Percentiles rank a stretch among this genome's conserved stretches.
Conservation (phyloP, 2,888 invertebrate genomes). For the Lamproptera curius region DNA sequence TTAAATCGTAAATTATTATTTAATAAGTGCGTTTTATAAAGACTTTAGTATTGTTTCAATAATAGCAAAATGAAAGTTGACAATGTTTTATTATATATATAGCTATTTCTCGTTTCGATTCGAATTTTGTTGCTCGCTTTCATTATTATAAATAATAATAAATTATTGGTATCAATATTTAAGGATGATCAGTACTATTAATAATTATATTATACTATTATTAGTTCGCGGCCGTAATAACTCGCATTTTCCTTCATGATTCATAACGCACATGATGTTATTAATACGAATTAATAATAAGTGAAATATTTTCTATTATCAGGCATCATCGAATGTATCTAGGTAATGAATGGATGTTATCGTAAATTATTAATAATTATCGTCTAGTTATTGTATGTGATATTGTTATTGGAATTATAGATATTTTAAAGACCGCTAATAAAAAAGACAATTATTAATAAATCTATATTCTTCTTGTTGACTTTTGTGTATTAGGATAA, state of each 20-base stretch:
- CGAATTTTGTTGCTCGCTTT: too few species aligned
- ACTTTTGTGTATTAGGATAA: conserved; percentile 65
- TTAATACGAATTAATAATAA: conserved; percentile 62
- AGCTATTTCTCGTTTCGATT: too few species aligned
- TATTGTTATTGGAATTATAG: conserved; percentile 74
- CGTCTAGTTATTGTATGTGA: conserved; percentile 74
- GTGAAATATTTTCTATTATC: conserved; percentile 46
- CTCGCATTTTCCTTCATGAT: conserved; percentile 21
- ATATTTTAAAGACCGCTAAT: conserved; percentile 70
- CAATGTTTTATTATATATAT: too few species aligned
- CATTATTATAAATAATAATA: too few species aligned
- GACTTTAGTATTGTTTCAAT: too few species aligned
- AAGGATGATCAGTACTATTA: too few species aligned
- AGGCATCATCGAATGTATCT: conserved; percentile 67
- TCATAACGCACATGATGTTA: conserved; percentile 61
- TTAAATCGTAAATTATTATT: too few species aligned
- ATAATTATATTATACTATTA: too few species aligned
- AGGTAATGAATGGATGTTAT: conserved; percentile 70
- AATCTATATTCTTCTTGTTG: conserved; percentile 71
- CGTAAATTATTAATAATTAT: conserved; percentile 53
- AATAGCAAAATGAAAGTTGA: too few species aligned
- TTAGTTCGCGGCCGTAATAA: not conserved
- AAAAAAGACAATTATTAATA: conserved; percentile 46
- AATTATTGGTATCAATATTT: too few species aligned
- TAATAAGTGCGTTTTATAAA: too few species aligned